These are phyloP conservation scores for Xyrichtys novacula DNA, from an alignment of 2,797 vertebrate species.

Conservation along the genomic window DNA sequence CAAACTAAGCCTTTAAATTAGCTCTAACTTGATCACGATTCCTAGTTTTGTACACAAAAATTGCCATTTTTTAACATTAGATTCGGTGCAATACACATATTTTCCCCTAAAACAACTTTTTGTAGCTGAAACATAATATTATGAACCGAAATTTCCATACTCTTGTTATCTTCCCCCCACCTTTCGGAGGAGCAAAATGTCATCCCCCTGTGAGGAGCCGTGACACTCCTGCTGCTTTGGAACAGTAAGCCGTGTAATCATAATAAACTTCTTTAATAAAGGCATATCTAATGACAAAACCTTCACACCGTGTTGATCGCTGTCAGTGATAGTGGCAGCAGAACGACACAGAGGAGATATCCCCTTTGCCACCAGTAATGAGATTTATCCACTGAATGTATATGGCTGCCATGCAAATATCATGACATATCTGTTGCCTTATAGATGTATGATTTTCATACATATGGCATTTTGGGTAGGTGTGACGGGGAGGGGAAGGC, in stretches of 20 bases:
- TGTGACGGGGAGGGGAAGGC: not conserved
- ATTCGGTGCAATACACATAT: not conserved
- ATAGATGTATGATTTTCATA: conserved; percentile 74
- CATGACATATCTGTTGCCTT: conserved; percentile 76
- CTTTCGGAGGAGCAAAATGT: conserved; percentile 35
- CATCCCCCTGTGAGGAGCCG: conserved; percentile 17
- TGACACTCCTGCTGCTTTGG: conserved; percentile 32
- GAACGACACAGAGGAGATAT: conserved; percentile 59
- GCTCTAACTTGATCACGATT: too few species aligned
- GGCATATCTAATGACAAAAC: conserved; percentile 74
- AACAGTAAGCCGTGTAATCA: conserved; percentile 57
- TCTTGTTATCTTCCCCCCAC: not conserved
- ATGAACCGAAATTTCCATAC: conserved; percentile 4
- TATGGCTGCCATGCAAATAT: conserved; percentile 77
- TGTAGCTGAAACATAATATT: not conserved
- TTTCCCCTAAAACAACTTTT: not conserved
- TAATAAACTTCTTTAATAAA: conserved; percentile 78
- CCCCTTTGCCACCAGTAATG: conserved; percentile 76
- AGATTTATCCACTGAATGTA: conserved; percentile 74
- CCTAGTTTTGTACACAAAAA: too few species aligned
- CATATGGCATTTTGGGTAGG: conserved; percentile 66
- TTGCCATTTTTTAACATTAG: not conserved
- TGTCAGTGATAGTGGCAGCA: conserved; percentile 71
- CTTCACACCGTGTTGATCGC: conserved; percentile 64
- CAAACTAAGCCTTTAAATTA: too few species aligned